Conservation (phyloP, 2,888 invertebrate genomes). For the Brassicogethes aeneus region DNA sequence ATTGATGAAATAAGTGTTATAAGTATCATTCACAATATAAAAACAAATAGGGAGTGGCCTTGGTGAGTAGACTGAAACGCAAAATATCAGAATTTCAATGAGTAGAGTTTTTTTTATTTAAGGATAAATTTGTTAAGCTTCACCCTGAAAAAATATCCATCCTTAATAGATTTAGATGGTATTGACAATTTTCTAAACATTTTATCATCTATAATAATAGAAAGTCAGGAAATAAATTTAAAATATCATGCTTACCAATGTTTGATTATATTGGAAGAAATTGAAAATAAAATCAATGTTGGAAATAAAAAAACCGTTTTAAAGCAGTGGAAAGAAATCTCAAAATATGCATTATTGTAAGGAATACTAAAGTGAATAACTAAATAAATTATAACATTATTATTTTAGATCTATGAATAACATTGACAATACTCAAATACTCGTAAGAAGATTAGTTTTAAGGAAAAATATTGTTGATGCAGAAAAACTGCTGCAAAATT, state of each 20-base stretch:
- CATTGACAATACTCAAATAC: conserved; percentile 3
- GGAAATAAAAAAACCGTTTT: conserved; percentile 19
- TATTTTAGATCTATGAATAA: not conserved
- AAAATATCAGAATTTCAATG: too few relatives aligned
- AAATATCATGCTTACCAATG: conserved; percentile 36
- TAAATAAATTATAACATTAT: not conserved
- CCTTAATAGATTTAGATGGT: conserved; percentile 33
- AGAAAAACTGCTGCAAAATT: not conserved
- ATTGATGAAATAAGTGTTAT: conserved; percentile 24
- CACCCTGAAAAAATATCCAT: conserved; percentile 38
- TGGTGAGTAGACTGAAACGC: conserved; percentile 26
- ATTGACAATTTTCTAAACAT: conserved; percentile 35
- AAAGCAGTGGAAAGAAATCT: conserved; percentile 35
- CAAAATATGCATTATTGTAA: conserved; percentile 39
- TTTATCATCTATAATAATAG: conserved; percentile 32
- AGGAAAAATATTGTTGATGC: conserved; percentile 20
- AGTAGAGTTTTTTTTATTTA: too few relatives aligned
- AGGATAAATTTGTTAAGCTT: conserved; percentile 37
- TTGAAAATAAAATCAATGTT: conserved; percentile 18
- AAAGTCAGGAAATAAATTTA: conserved; percentile 32
- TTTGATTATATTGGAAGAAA: conserved; percentile 24
- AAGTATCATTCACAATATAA: conserved; percentile 29
- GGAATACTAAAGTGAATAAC: not conserved
- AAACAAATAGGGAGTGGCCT: conserved; percentile 37
- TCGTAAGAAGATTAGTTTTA: conserved; percentile 14